Evolutionary conservation across 2,113 vertebrate species (phyloP).

Genomic region (Pogona vitticeps): DNA sequence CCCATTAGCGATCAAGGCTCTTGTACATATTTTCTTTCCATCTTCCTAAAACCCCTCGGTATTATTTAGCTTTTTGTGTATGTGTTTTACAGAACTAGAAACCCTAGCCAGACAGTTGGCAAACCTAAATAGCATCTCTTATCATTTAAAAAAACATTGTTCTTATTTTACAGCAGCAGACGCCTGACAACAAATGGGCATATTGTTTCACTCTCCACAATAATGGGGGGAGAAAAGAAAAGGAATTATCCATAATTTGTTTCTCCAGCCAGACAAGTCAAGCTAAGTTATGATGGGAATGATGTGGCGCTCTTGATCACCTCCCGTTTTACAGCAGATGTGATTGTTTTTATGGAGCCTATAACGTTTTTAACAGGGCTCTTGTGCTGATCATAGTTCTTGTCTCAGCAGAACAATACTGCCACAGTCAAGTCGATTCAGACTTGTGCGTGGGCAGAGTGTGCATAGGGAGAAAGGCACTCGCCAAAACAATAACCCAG

Average conservation of each 20-base stretch:
- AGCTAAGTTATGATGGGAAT: slow-evolving; percentile 71
- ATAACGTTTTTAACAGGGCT: slow-evolving; percentile 69
- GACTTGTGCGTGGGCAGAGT: no score
- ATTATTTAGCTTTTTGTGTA: slow-evolving; percentile 39
- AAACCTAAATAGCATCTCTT: slow-evolving; percentile 51
- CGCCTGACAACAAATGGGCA: slow-evolving; percentile 56
- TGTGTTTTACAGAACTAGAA: slow-evolving; percentile 27
- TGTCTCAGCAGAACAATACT: slow-evolving; percentile 72
- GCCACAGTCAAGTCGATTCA: slow-evolving; percentile 65
- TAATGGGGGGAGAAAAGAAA: slow-evolving; percentile 49
- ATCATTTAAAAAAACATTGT: slow-evolving; percentile 66
- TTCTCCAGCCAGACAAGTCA: slow-evolving; percentile 74
- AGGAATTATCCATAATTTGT: slow-evolving; percentile 74
- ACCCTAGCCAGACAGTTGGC: slow-evolving; percentile 48
- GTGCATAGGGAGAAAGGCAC: neutral
- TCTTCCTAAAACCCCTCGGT: neutral
- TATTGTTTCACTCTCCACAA: slow-evolving; percentile 60
- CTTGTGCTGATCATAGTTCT: slow-evolving; percentile 67
- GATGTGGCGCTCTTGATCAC: slow-evolving; percentile 71
- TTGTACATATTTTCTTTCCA: neutral
- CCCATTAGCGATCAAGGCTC: neutral
- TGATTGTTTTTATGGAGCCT: slow-evolving; percentile 78
- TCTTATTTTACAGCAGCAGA: slow-evolving; percentile 61
- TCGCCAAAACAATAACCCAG: neutral
- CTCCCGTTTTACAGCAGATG: slow-evolving; percentile 75